phyloP scores from a whole-genome alignment of 2,888 invertebrate species.

The Arge pagana region DNA sequence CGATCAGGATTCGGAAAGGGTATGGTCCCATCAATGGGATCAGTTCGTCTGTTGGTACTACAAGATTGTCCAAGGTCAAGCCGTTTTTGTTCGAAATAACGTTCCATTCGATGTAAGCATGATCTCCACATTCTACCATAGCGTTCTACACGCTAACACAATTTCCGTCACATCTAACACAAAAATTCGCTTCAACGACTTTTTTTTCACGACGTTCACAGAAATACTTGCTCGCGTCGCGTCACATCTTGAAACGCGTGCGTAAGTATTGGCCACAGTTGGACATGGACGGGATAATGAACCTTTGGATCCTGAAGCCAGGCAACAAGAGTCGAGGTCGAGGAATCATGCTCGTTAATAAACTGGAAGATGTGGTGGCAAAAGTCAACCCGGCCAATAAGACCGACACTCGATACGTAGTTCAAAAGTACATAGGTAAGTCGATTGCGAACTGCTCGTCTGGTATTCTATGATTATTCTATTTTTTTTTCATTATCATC shows the following conservation, averaged over 20 bases:
- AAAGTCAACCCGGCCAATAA: constrained; percentile 61
- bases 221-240: constrained; percentile 51
- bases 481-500: too few species aligned
- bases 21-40: constrained; percentile 91
- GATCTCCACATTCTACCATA: background rate
- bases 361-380: constrained; percentile 81
- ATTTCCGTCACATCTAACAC: too few species aligned
- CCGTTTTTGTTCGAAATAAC: constrained; percentile 44
- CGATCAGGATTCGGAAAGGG: constrained; percentile 72
- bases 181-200: too few species aligned
- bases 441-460: constrained; percentile 22
- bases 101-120: constrained; percentile 48
- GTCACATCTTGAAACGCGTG: constrained; percentile 68
- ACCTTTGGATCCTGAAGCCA: constrained; percentile 95
- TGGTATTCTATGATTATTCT: background rate
- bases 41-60: constrained; percentile 76
- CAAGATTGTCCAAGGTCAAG: constrained; percentile 59
- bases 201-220: too few species aligned
- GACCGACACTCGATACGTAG: constrained; percentile 78
- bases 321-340: constrained; percentile 91
- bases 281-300: constrained; percentile 81
- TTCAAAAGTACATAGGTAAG: constrained; percentile 94
- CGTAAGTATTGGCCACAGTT: constrained; percentile 80
- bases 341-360: constrained; percentile 86
- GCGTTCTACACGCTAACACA: too few species aligned